Evolutionary conservation across 2,888 invertebrate species (phyloP), one percentile per base, ranked within the genome.

Genomic region (Boloria euphrosyne): DNA sequence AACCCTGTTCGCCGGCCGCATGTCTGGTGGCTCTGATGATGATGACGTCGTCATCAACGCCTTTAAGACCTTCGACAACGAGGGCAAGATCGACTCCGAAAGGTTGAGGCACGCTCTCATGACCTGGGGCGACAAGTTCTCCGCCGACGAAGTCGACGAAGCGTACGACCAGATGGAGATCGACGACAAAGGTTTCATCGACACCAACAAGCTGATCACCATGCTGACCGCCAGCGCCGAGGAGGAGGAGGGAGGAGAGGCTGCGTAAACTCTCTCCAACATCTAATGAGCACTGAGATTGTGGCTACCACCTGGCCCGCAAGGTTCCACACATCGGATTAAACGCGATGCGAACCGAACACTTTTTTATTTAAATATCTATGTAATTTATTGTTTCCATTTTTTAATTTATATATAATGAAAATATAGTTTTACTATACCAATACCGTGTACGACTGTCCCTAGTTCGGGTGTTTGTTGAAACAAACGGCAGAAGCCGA

Each of bases 61-160:
- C 87, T 98, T 98, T 95, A 96, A 95, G 93, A 95, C 96, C 87
- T 98, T 98, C 93, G 97, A 98, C 89, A 95, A 95, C 74, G 95
- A 95, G 74, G 97, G 97, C 89, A 95, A 94, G 93, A 97, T 97
- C 92, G 96, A 97, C 93, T 95, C 96, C 80, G 97, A 97, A 85
- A 95, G 94, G 94, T 95, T 98, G 93, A 96, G 97, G 92, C 96
- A 97, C 91, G 96, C 97, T 78, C 94, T 98, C 86, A 96, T 97
- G 95, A 97, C 96, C 93, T 98, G 96, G 95, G 98, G 98, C 77
- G 98, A 98, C 86, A 98, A 97, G 93, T 98, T 98, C 95, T 93
- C 95, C 87, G 93, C 94, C 80, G 95, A 96, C 86, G 97, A 98
- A 88, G 96, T 96, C 82, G 97, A 97, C 88, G 97, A 98, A 86